Conservation (phyloP, 1,140 invertebrate genomes). For the Zaprionus tsacasi region DNA sequence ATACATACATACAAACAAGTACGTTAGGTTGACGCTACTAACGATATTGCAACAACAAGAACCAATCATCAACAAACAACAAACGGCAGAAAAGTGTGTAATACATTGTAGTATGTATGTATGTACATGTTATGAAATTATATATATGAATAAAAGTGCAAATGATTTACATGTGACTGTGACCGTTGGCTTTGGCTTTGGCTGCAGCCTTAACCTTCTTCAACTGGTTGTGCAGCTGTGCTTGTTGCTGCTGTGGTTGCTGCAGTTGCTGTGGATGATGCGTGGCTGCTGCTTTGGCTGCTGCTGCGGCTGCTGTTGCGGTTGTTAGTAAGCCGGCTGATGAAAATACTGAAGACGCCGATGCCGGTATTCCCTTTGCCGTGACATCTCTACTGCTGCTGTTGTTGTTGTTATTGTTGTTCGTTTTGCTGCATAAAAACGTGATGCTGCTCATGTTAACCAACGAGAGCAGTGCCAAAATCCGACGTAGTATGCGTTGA, state of each 20-base stretch:
- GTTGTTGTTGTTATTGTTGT: constrained; percentile 47
- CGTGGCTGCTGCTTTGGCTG: constrained; percentile 26
- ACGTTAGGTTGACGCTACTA: not conserved
- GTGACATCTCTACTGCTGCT: constrained; percentile 41
- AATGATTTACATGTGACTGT: constrained; percentile 74
- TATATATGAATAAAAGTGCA: constrained; percentile 62
- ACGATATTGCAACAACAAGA: constrained; percentile 16
- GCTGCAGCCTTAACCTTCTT: constrained; percentile 66
- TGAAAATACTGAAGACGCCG: constrained; percentile 46
- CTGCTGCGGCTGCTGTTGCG: constrained; percentile 26
- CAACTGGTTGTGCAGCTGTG: constrained; percentile 39
- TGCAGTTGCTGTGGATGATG: constrained; percentile 40
- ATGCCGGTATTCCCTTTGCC: constrained; percentile 43
- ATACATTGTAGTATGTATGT: not conserved
- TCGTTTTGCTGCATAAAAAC: constrained; percentile 76
- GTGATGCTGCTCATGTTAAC: constrained; percentile 74
- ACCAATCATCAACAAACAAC: constrained; percentile 6
- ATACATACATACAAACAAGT: not conserved
- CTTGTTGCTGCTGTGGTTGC: constrained; percentile 41
- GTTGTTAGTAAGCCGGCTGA: constrained; percentile 59
- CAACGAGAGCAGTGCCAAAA: constrained; percentile 32
- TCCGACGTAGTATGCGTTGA: constrained; percentile 15
- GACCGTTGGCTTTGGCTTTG: constrained; percentile 70
- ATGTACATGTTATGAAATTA: constrained; percentile 23
- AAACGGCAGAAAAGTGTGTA: constrained; percentile 1